Percentiles rank a stretch among this genome's conserved stretches.
phyloP scores from a whole-genome alignment of 30 jellyfish, hydroid and myxozoan genomes.

The Hydra vulgaris region DNA sequence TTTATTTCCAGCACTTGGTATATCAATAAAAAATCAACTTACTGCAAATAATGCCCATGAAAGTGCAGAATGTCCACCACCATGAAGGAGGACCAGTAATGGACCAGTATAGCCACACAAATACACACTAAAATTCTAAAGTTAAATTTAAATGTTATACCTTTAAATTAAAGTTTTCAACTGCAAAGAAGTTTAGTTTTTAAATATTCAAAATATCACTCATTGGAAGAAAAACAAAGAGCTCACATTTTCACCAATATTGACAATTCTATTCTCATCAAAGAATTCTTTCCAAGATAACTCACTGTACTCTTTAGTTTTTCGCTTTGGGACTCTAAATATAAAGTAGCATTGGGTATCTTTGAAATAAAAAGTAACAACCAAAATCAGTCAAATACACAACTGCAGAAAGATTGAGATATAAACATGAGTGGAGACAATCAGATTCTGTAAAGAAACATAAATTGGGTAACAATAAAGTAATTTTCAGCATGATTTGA shows the following conservation, averaged over 20 bases:
- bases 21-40: not conserved
- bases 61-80: constrained; percentile 95
- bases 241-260: constrained; percentile 64
- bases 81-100: constrained; percentile 73
- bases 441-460: too few species aligned
- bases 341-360: not conserved
- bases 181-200: too few species aligned
- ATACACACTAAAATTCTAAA: constrained; percentile 63
- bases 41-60: constrained; percentile 98
- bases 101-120: constrained; percentile 83
- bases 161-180: too few species aligned
- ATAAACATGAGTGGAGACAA: too few species aligned
- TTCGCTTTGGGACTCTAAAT: constrained; percentile 36
- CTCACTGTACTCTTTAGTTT: constrained; percentile 59
- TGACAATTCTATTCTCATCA: constrained; percentile 50
- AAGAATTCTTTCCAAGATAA: constrained; percentile 66
- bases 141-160: not conserved
- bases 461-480: too few species aligned
- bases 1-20: not conserved
- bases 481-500: too few species aligned
- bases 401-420: too few species aligned
- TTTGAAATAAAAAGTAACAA: too few species aligned
- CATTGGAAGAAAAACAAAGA: too few species aligned
- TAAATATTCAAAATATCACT: too few species aligned
- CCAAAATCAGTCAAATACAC: too few species aligned